A percentile compares a stretch with the other conserved stretches of the same genome.
These are phyloP conservation scores for Hyposoter dolosus DNA, from an alignment of 2,888 invertebrate genomes.

Conservation along the genomic window DNA sequence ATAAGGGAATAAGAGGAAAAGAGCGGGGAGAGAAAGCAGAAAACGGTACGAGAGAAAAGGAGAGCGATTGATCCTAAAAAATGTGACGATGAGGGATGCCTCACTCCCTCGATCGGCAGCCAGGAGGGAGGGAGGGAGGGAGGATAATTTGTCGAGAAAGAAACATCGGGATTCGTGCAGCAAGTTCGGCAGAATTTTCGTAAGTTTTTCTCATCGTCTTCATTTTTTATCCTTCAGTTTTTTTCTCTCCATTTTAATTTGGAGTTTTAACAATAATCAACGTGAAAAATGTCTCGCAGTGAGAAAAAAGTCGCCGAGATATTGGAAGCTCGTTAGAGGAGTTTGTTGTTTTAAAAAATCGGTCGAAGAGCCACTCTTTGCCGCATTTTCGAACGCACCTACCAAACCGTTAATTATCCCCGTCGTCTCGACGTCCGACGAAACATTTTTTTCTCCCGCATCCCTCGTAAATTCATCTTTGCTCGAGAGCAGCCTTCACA, in stretches of 20 bases:
- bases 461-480: constrained; percentile 24
- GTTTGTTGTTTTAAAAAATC: constrained; percentile 3
- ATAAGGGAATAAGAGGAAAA: not conserved
- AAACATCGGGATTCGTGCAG: constrained; percentile 4
- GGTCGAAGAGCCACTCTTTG: not conserved
- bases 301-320: not conserved
- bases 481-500: not conserved
- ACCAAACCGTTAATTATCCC: constrained; percentile 29
- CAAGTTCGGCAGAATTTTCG: not conserved
- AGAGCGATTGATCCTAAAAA: constrained; percentile 6
- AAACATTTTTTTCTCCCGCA: constrained; percentile 2
- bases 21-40: not conserved
- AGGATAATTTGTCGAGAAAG: constrained; percentile 10
- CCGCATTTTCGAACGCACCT: constrained; percentile 5
- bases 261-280: not conserved
- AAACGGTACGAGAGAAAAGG: not conserved
- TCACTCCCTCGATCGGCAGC: constrained; percentile 30
- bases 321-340: constrained; percentile 17
- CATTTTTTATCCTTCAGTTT: not conserved
- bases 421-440: not conserved
- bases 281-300: constrained; percentile 3
- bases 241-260: not conserved
- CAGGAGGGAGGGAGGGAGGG: constrained; percentile 19
- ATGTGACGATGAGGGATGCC: constrained; percentile 29
- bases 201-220: constrained; percentile 10